Percentiles rank a stretch among this genome's conserved stretches.
These are phyloP conservation scores for Bombycilla garrulus DNA, from an alignment of 2,113 vertebrate genomes.

Conservation along the genomic window DNA sequence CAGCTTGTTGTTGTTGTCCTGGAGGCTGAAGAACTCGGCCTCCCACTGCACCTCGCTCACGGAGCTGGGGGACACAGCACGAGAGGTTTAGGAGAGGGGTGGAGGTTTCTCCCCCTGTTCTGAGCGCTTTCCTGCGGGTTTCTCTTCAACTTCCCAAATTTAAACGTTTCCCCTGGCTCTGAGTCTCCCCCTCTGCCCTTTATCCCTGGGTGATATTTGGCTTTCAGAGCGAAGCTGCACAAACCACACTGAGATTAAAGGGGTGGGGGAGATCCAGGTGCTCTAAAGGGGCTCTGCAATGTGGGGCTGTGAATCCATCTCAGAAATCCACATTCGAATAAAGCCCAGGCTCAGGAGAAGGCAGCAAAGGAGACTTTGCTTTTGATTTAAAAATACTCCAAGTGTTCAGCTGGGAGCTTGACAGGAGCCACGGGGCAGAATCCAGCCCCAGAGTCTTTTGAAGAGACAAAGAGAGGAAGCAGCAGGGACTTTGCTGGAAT, in stretches of 20 bases:
- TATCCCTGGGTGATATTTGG: neutral
- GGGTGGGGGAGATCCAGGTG: neutral
- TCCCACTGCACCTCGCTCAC: slow-evolving; percentile 97
- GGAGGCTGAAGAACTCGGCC: slow-evolving; percentile 91
- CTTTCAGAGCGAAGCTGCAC: neutral
- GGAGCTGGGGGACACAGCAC: slow-evolving; percentile 73
- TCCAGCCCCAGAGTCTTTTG: neutral
- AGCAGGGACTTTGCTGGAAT: neutral
- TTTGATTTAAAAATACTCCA: neutral
- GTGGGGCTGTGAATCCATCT: neutral
- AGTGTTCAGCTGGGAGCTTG: neutral
- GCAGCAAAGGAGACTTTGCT: neutral
- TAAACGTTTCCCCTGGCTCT: neutral
- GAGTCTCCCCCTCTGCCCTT: neutral
- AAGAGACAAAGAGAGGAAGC: neutral
- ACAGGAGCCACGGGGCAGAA: neutral
- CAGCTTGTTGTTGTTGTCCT: slow-evolving; percentile 93
- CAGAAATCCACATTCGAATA: neutral
- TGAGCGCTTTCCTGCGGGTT: neutral
- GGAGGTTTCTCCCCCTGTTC: neutral
- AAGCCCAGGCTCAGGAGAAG: neutral
- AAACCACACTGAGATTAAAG: neutral
- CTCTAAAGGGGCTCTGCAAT: neutral
- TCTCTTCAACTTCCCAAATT: neutral
- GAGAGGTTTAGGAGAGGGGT: neutral